Base-by-base conservation (phyloP, 2,113 vertebrate genomes). In the Setophaga petechia region DNA sequence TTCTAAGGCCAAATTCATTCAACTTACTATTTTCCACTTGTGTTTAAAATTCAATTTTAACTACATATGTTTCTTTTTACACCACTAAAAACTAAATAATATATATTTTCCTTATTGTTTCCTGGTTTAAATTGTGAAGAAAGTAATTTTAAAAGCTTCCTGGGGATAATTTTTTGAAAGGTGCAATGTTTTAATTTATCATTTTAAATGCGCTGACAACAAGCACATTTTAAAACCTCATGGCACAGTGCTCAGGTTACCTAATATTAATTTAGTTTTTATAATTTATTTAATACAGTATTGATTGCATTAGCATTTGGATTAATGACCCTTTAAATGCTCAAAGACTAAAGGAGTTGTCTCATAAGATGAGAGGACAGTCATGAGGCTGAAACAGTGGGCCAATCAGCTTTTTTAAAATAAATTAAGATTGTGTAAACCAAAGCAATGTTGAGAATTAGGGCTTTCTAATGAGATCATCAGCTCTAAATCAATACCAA, bases 181-280 rank as follows among this genome's bases (percentile, higher is more conserved):
- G 18, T 72, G 21, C 10, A 25, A 13, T 75, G 25, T 79, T 90
- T 83, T 89, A 76, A 89, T 97, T 95, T 96, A 88, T 97, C 54
- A 89, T 49, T 92, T 87, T 72, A 93, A 95, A 97, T 94, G 54
- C 83, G 87, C 96, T 96, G 95, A 97, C 55, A 87, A 33, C 19
- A 67, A 81, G 80, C 37, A 92, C 35, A 92, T 95, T 97, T 87
- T 87, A 84, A 95, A 96, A 90, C 72, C 87, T 95, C 91, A 65
- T 61, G 85, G 27, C 54, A 79, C 47, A 90, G 68, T 61, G 51
- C 94, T 97, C 82, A 75, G 51, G 90, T 98, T 97, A 92, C 91
- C 86, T 97, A 81, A 96, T 97, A 98, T 97, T 97, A 97, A 97
- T 98, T 98, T 97, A 85, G 35, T 84, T 98, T 98, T 98, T 90